Percentiles rank a stretch among this genome's conserved stretches.
Evolutionary conservation across 2,888 invertebrate genomes (phyloP).

Genomic region (Podabrus alpinus): DNA sequence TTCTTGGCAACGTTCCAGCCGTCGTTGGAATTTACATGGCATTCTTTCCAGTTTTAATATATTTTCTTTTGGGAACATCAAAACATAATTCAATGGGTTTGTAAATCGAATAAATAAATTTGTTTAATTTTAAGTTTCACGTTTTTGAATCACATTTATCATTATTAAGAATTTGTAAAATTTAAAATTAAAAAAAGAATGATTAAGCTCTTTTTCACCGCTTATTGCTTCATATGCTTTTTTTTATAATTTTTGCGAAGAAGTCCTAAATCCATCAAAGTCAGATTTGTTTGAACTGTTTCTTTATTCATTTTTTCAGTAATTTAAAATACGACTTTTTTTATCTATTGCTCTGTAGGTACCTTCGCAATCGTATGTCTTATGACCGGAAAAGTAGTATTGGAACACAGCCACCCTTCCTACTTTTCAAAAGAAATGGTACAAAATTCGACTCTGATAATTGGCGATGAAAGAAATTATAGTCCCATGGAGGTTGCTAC

Average conservation of each 20-base stretch:
- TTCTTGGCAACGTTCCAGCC: conserved; percentile 60
- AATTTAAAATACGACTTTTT: too few relatives aligned
- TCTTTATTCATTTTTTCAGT: too few relatives aligned
- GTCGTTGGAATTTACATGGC: conserved; percentile 63
- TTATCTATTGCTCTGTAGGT: too few relatives aligned
- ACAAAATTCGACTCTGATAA: conserved; percentile 23
- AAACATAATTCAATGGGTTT: conserved; percentile 55
- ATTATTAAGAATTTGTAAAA: background rate
- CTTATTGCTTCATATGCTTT: too few relatives aligned
- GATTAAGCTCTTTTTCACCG: too few relatives aligned
- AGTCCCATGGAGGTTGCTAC: conserved; percentile 72
- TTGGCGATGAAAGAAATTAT: conserved; percentile 37
- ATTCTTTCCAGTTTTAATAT: conserved; percentile 59
- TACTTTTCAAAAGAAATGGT: conserved; percentile 35
- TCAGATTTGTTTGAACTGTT: too few relatives aligned
- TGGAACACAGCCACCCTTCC: conserved; percentile 49
- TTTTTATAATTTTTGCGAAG: too few relatives aligned
- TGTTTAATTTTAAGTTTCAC: background rate
- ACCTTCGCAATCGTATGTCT: conserved; percentile 87
- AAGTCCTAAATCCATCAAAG: too few relatives aligned
- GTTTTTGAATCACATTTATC: conserved; percentile 5
- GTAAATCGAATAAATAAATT: background rate
- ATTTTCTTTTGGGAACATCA: conserved; percentile 53
- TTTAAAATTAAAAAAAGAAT: too few relatives aligned
- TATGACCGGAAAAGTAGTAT: conserved; percentile 85